These are phyloP conservation scores for Zeus faber DNA, from an alignment of 2,113 vertebrate species.

Conservation along the genomic window DNA sequence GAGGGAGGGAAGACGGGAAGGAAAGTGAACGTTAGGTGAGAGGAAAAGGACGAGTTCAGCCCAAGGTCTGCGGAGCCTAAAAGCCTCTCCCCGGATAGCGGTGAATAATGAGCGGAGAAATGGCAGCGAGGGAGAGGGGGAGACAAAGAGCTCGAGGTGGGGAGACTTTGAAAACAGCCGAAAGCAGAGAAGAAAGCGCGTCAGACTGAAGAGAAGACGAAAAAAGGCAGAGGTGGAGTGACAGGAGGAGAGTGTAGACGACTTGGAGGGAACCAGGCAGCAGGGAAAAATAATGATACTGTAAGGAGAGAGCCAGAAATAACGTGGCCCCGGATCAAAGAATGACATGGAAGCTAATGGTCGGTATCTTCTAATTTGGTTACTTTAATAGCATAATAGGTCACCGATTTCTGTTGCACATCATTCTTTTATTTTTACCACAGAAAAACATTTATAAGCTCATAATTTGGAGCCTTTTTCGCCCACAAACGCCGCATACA, in stretches of 20 bases:
- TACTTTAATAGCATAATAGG: slow-evolving; percentile 14
- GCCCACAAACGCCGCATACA: background rate
- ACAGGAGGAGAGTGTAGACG: slow-evolving; percentile 1
- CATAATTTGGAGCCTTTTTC: background rate
- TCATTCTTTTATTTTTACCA: slow-evolving; percentile 30
- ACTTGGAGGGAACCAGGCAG: slow-evolving; percentile 22
- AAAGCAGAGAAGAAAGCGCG: background rate
- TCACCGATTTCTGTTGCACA: slow-evolving; percentile 21
- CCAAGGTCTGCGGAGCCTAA: slow-evolving; percentile 25
- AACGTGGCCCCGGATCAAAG: slow-evolving; percentile 3
- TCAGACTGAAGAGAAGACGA: slow-evolving; percentile 7
- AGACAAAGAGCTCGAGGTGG: background rate
- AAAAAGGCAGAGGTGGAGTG: background rate
- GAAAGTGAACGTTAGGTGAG: background rate
- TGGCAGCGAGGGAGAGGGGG: too few species aligned
- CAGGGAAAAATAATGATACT: slow-evolving; percentile 40
- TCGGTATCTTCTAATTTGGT: slow-evolving; percentile 19
- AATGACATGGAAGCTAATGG: slow-evolving; percentile 16
- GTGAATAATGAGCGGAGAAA: slow-evolving; percentile 37
- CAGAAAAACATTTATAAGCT: slow-evolving; percentile 4
- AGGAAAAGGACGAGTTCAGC: background rate
- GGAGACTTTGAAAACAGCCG: slow-evolving; percentile 16
- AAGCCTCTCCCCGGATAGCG: slow-evolving; percentile 18
- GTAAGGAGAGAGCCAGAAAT: slow-evolving; percentile 34
- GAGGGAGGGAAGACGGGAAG: background rate